These are phyloP conservation scores for Tiphia femorata DNA, from an alignment of 2,888 invertebrate genomes.

Conservation along the genomic window DNA sequence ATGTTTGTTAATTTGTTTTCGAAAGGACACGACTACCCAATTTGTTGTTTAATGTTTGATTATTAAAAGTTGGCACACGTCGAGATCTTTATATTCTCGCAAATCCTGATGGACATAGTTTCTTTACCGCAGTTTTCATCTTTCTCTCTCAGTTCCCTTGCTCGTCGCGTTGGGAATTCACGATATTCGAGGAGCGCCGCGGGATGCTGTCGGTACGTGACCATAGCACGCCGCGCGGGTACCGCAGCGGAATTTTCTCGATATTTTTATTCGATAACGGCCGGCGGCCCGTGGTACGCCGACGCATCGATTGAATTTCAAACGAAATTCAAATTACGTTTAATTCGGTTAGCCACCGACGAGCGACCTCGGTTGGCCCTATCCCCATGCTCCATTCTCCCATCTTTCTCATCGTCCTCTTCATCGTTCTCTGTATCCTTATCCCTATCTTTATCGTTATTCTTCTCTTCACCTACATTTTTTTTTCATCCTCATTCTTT, in stretches of 20 bases:
- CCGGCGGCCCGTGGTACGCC: slow-evolving; percentile 13
- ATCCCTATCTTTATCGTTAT: too few relatives aligned
- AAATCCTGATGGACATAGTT: too few relatives aligned
- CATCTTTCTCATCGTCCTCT: not conserved
- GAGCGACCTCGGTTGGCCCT: not conserved
- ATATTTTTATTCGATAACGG: slow-evolving; percentile 43
- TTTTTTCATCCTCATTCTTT: too few relatives aligned
- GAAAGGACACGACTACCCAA: too few relatives aligned
- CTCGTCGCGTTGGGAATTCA: slow-evolving; percentile 28
- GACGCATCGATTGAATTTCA: slow-evolving; percentile 63
- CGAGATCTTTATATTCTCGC: too few relatives aligned
- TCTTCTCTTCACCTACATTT: too few relatives aligned
- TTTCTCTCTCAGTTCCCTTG: not conserved
- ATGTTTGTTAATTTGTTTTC: too few relatives aligned
- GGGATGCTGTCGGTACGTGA: slow-evolving; percentile 22
- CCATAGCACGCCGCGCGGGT: slow-evolving; percentile 11
- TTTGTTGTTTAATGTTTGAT: too few relatives aligned
- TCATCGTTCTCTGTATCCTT: not conserved
- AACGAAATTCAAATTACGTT: slow-evolving; percentile 66
- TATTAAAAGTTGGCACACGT: too few relatives aligned
- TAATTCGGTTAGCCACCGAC: slow-evolving; percentile 57
- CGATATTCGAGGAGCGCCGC: slow-evolving; percentile 16
- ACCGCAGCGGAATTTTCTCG: slow-evolving; percentile 44
- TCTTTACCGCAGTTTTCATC: too few relatives aligned
- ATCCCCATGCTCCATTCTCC: not conserved